Percentiles rank a stretch among this genome's conserved stretches.
These are phyloP conservation scores for Ryuthela nishihirai DNA, from an alignment of 2,888 invertebrate genomes.

Conservation along the genomic window DNA sequence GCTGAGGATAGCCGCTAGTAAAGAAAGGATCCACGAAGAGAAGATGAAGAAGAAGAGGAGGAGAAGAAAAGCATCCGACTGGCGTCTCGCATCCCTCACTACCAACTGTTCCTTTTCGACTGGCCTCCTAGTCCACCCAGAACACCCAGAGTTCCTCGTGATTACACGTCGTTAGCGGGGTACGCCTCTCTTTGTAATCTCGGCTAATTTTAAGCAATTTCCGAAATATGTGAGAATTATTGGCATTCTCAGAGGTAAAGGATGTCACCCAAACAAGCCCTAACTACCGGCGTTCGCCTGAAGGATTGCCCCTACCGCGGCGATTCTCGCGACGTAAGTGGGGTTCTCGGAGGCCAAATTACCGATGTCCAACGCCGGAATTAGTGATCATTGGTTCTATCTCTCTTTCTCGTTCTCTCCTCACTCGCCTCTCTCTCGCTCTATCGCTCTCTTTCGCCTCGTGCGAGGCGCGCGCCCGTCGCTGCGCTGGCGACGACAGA, in stretches of 20 bases:
- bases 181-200: conserved; percentile 30
- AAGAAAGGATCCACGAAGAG: too few relatives aligned
- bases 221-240: conserved; percentile 36
- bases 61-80: too few relatives aligned
- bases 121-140: too few relatives aligned
- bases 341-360: conserved; percentile 24
- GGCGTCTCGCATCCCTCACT: too few relatives aligned
- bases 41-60: too few relatives aligned
- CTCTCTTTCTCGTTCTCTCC: conserved; percentile 20
- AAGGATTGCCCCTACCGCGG: conserved; percentile 17
- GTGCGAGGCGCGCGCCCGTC: conserved; percentile 1
- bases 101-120: too few relatives aligned
- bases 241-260: conserved; percentile 18
- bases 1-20: too few relatives aligned
- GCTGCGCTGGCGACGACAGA: too few relatives aligned
- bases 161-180: conserved; percentile 34
- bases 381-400: conserved; percentile 26
- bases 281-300: conserved; percentile 25
- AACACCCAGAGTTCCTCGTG: too few relatives aligned
- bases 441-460: neutral
- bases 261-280: conserved; percentile 34
- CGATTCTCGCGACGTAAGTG: conserved; percentile 23
- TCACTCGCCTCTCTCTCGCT: conserved; percentile 6
- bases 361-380: conserved; percentile 28
- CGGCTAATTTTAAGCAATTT: conserved; percentile 39